Evolutionary conservation across 2,113 vertebrate genomes (phyloP).

Genomic region (Melozone crissalis): DNA sequence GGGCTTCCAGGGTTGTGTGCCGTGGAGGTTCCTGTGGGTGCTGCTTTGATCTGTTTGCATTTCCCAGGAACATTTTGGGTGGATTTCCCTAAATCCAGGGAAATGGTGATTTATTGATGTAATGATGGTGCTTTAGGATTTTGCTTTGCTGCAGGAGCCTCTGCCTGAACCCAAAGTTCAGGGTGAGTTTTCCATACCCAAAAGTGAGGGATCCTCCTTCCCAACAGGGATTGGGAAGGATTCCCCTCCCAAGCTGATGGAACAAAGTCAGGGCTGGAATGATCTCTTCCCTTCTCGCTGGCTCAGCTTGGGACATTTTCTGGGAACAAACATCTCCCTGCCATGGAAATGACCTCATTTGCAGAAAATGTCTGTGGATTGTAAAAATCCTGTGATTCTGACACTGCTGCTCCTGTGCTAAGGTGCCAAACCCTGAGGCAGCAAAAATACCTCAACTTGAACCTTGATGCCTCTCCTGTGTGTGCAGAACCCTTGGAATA

Average conservation of each 20-base stretch:
- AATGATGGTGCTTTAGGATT: neutral
- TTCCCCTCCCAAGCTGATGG: neutral
- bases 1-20: neutral
- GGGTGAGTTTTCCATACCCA: neutral
- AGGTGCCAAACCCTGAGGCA: neutral
- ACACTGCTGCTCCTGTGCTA: neutral
- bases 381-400: neutral
- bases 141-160: neutral
- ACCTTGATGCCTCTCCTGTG: accelerated
- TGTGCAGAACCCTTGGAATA: neutral
- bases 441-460: neutral
- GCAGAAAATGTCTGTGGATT: neutral
- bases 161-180: neutral
- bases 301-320: neutral
- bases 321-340: slow-evolving; percentile 24
- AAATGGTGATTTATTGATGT: neutral
- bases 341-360: slow-evolving; percentile 16
- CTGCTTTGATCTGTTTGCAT: neutral
- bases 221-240: neutral
- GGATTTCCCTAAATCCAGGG: neutral
- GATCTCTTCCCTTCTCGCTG: neutral
- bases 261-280: neutral
- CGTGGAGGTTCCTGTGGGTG: neutral
- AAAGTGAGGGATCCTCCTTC: neutral
- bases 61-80: neutral